Evolutionary conservation across 64 coral and sea anemone genomes (phyloP).

Genomic region (Dendrophyllia cribrosa): DNA sequence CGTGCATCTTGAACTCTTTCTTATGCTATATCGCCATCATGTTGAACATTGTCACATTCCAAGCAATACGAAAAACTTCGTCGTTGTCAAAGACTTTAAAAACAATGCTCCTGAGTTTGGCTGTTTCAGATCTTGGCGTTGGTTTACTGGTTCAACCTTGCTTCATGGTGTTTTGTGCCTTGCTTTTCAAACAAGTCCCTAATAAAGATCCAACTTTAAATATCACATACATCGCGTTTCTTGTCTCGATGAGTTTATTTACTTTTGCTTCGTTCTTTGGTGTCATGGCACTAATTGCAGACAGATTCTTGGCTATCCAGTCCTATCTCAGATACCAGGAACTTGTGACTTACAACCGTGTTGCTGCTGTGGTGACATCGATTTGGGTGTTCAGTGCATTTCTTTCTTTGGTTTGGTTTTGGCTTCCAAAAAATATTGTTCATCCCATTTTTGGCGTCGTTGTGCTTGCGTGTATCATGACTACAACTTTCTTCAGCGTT

Average conservation of each 20-base stretch:
- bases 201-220: too few species aligned
- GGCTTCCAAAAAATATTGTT: neutral
- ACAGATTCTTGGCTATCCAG: conserved; percentile 22
- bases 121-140: too few species aligned
- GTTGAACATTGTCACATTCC: too few species aligned
- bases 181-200: too few species aligned
- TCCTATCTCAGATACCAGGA: neutral
- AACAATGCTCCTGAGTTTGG: too few species aligned
- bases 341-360: neutral
- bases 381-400: neutral
- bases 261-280: neutral
- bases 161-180: neutral
- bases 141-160: too few species aligned
- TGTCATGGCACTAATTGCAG: neutral
- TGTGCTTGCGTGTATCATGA: neutral
- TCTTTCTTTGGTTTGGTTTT: neutral
- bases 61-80: too few species aligned
- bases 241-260: neutral
- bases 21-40: too few species aligned
- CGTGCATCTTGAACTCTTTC: too few species aligned
- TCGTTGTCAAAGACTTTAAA: too few species aligned
- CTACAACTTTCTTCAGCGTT: neutral
- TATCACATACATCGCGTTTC: neutral
- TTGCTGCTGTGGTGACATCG: neutral
- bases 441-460: neutral